Base-by-base conservation (phyloP, 2,888 invertebrate species). In the Drosophila diplacantha region DNA sequence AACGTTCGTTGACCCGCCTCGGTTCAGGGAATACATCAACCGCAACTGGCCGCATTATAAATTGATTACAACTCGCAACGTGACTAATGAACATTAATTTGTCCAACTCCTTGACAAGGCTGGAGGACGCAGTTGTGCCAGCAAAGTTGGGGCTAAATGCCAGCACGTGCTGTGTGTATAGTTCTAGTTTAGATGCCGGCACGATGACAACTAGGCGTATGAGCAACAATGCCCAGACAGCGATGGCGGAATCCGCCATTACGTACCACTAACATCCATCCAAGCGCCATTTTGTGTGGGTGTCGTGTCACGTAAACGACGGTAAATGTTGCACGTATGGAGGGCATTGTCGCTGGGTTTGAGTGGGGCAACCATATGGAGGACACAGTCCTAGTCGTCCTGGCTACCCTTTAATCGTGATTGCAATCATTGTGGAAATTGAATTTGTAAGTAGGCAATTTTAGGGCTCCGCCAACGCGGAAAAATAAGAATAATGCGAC, bases 361-460 rank as follows among this genome's bases (percentile, higher is more conserved):
- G 39, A 35, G 20, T 35, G 26, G 11, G 16, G n/a, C 9, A 24
- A 41, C 22, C 60, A 61, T 64, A 61, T 61, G 60, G 60, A 63
- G 60, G 41, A 41, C 41, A 63, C 51, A 12, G 6, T 44, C n/a
- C 5, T 7, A 14, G 20, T 18, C 18, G 22, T 32, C 46, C 35
- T 35, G 26, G 18, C 32, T 49, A 47, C 69, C 51, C 66, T 47
- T 69, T 66, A 67, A 55, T 69, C 58, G 71, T 71, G 73, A 75
- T 75, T 75, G 75, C 75, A 75, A 73, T 75, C 78, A 73, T 77
- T 75, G 68, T 77, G 71, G 75, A 75, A 75, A 75, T 75, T 78
- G 75, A 75, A 75, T 75, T 75, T 78, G 68, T 78, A 78, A 78
- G 78, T 73, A 75, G 75, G 75, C 75, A 75, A 75, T 75, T 69